phyloP scores from a whole-genome alignment of 2,797 vertebrate species.

The Steatocranus sp. region DNA sequence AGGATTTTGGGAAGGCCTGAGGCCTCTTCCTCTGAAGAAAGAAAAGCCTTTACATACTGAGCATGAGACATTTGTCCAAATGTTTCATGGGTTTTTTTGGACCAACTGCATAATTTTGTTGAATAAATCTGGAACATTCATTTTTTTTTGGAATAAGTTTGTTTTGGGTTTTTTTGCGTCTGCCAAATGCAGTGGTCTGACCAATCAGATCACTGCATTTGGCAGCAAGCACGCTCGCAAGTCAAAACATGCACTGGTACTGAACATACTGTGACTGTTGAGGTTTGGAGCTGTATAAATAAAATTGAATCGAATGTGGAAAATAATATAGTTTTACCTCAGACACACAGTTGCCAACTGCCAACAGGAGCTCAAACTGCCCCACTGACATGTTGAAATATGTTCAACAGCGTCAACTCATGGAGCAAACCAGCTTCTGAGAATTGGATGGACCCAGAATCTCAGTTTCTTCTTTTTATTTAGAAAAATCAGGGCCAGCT shows the following conservation, averaged over 20 bases:
- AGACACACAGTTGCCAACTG: not conserved
- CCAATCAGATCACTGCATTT: not conserved
- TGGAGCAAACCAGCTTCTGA: not conserved
- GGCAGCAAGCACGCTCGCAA: not conserved
- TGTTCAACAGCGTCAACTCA: not conserved
- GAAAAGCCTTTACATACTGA: not conserved
- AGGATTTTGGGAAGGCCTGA: not conserved
- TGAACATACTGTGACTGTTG: not conserved
- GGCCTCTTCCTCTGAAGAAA: not conserved
- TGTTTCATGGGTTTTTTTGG: not conserved
- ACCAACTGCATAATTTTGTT: not conserved
- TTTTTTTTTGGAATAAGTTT: not conserved
- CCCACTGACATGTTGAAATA: not conserved
- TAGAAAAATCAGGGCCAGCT: not conserved
- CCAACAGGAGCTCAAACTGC: not conserved
- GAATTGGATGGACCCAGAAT: not conserved
- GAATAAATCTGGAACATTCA: not conserved
- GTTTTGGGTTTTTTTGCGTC: not conserved
- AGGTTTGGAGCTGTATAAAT: not conserved
- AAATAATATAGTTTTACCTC: not conserved
- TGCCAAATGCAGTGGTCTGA: not conserved
- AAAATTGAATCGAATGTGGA: not conserved
- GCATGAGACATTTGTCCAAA: not conserved
- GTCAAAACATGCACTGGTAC: not conserved
- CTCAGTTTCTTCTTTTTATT: not conserved